Conservation (phyloP, 2,113 vertebrate species). For the Lepus europaeus region DNA sequence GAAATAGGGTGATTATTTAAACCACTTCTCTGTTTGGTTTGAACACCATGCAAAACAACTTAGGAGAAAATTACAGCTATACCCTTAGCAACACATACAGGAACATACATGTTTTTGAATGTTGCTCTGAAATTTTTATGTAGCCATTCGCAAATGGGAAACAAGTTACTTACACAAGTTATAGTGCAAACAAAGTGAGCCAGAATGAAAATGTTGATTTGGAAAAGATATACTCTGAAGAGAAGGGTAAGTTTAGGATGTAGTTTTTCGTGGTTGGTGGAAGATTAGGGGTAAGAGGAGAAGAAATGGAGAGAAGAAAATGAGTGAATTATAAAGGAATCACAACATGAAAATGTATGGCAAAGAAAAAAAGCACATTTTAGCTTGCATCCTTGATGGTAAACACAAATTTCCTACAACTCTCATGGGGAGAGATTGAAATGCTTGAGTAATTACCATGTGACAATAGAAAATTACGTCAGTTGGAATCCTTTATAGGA, state of each 20-base stretch:
- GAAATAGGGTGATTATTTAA: background rate
- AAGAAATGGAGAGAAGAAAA: background rate
- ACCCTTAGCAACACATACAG: background rate
- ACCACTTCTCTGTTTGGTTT: background rate
- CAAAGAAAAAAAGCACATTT: background rate
- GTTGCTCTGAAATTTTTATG: background rate
- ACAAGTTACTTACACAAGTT: background rate
- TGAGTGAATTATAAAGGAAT: background rate
- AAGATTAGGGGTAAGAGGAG: background rate
- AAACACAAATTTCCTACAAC: background rate
- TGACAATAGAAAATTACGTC: background rate
- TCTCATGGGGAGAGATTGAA: background rate
- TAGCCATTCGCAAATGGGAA: slow-evolving; percentile 50
- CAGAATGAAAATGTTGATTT: background rate
- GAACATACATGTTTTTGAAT: background rate
- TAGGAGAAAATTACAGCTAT: background rate
- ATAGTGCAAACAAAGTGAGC: background rate
- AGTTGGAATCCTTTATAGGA: background rate
- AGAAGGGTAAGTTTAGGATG: slow-evolving; percentile 9
- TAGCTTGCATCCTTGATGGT: background rate
- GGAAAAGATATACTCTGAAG: background rate
- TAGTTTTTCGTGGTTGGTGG: background rate
- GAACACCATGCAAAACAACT: background rate
- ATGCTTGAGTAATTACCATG: background rate
- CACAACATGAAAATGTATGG: background rate